Base-by-base conservation (phyloP, 2,113 vertebrate species). In the Megatriorchis doriae region DNA sequence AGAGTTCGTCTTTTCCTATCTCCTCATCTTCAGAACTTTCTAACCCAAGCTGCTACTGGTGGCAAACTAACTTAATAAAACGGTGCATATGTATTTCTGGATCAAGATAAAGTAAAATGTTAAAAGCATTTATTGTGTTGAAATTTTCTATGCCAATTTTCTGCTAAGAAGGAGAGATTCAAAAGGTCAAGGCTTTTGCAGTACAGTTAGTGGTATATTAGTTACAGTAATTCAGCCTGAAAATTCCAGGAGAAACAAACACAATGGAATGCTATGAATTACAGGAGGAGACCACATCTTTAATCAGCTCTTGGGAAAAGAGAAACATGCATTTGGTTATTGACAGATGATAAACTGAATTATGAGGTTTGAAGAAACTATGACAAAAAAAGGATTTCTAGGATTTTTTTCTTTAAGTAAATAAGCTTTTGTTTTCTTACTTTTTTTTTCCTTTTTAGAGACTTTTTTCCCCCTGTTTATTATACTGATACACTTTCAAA, bases 161-260 rank as follows among this genome's bases (percentile, higher is more conserved):
- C 96, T 98, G 96, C 94, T 97, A 95, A 94, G 91, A 78, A 96
- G 71, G 58, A 95, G 95, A 91, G 86, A 96, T 95, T 97, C 94
- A 90, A 97, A 97, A 98, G 98, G 97, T 98, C 98, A 98, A 84
- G 88, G 90, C 77, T 97, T 96, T 95, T 97, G 94, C 95, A 97
- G 95, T 81, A 90, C 93, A 90, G 93, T 96, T 97, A 96, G 96
- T 97, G 97, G 97, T 95, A 84, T 97, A 97, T 98, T 98, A 98
- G 97, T 98, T 98, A 98, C 98, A 98, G 97, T 96, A 98, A 97
- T 97, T 96, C 97, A 98, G 98, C 97, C 97, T 97, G 97, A 98
- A 98, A 98, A 98, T 97, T 97, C 97, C 97, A 96, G 96, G 89
- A 96, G 98, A 97, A 98, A 97, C 95, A 97, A 97, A 98, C 96